Evolutionary conservation across 2,797 vertebrate genomes (phyloP), one percentile per base, ranked within the genome.

Genomic region (Tragelaphus eurycerus): DNA sequence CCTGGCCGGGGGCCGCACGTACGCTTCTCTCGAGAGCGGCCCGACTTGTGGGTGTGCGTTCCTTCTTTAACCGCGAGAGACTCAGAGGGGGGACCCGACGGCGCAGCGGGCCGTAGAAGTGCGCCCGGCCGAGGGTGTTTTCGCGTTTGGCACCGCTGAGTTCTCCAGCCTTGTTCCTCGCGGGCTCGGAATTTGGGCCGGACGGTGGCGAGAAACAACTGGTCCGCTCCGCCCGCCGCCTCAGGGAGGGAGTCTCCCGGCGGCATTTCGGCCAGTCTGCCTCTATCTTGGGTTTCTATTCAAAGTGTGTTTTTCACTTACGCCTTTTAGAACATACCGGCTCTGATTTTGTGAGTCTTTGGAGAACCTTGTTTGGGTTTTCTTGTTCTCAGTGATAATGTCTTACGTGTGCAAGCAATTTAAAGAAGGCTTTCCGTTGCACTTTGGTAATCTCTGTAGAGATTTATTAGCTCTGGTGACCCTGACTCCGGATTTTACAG

Each of bases 81-180:
- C 50, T 0, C 64, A 1, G 38, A 2, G 21, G 8, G n/a, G 4
- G 60, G 1, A 6, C 31, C 27, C 38, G 29, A 59, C 48, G 27
- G 55, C 14, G 4, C 16, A 9, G 71, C 3, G 3, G 82, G 60
- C 27, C 48, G 3, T 27, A 2, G 48, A 52, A 9, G 3, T 43
- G 62, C 57, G n/a, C 16, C 31, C 0, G 64, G 90, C 34, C 11
- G 4, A 0, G 21, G 11, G 2, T 6, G 2, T 17, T 21, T 34
- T 8, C 3, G 64, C 48, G 21, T n/a, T 25, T 25, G n/a, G 71
- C 34, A 2, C 1, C 9, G 16, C 11, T 3, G 54, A 9, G 31
- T 4, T 31, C 6, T 12, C 38, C 13, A 25, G 11, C 54, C 16
- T 0, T 0, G 25, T 1, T 4, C 3, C 10, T 0, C 0, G 3